Evolutionary conservation across 2,797 vertebrate species (phyloP), one percentile per base, ranked within the genome.

Genomic region (Poeciliopsis infans): DNA sequence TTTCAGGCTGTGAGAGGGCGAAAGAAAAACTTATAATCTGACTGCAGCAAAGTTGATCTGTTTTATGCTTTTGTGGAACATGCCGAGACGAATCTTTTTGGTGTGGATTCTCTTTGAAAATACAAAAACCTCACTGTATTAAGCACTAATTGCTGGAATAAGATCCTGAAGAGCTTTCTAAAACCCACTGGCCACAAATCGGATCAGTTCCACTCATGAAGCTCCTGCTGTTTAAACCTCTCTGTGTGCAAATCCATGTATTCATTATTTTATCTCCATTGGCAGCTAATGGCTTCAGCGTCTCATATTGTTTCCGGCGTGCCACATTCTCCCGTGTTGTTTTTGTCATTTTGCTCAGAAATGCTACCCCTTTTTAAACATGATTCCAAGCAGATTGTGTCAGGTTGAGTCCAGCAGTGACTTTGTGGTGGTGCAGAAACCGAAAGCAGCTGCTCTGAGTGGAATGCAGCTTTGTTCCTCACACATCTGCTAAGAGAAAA

Each of bases 401-500:
- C 0, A 71, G 41, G 75, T 47, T 28, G 70, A 72, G 74, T 91
- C 85, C 79, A 83, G 80, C 84, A 78, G 82, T 83, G 82, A 87
- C 84, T 74, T 84, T 74, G 41, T 70, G 33, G 74, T 70, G 41
- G 31, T 45, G 36, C 75, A 79, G 75, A 77, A 82, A 88, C 77
- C 68, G 81, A 79, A 80, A 92, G 77, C 85, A 86, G 77, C 86
- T 80, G 80, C 59, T 10, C 74, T 7, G 15, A 51, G 79, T 13
- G 28, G 15, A 57, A 46, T 51, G 69, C 72, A 76, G 20, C 45
- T 55, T 28, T 55, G 46, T 46, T 79, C 75, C 53, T 72, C 4
- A 74, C 57, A 88, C 81, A 71, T 86, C 83, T 80, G 83, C 75
- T 75, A 1, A 76, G 69, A 87, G 88, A 90, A 84, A 11, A 88